phyloP scores from a whole-genome alignment of 2,113 vertebrate genomes.

The Phrynosoma platyrhinos region DNA sequence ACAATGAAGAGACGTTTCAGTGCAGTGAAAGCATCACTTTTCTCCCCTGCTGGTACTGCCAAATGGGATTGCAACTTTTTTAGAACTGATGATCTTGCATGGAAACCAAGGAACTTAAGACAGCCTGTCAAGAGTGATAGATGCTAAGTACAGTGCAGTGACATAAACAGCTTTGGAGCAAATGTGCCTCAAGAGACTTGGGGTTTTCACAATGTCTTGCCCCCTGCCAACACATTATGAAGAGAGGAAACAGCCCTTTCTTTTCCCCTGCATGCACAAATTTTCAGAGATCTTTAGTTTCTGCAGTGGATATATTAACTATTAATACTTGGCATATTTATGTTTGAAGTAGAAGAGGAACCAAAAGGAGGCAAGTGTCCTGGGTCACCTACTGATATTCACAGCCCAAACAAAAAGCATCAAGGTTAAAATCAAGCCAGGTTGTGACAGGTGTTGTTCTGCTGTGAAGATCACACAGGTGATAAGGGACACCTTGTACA shows the following conservation, averaged over 20 bases:
- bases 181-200: not conserved
- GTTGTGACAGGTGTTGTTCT: not conserved
- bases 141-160: not conserved
- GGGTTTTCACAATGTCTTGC: not conserved
- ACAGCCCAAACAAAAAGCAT: not conserved
- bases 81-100: conserved; percentile 39
- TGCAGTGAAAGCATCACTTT: not conserved
- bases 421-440: not conserved
- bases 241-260: not conserved
- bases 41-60: conserved; percentile 24
- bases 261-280: not conserved
- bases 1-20: conserved; percentile 4
- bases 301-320: not conserved
- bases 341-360: not conserved
- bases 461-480: not conserved
- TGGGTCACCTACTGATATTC: not conserved
- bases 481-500: not conserved
- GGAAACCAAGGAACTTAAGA: conserved; percentile 30
- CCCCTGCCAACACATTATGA: not conserved
- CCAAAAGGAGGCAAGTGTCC: not conserved
- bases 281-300: not conserved
- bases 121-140: not conserved
- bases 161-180: not conserved
- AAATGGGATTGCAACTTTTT: conserved; percentile 32
- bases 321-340: not conserved